Base-by-base conservation (phyloP, 2,113 vertebrate genomes). In the Vanacampus margaritifer region DNA sequence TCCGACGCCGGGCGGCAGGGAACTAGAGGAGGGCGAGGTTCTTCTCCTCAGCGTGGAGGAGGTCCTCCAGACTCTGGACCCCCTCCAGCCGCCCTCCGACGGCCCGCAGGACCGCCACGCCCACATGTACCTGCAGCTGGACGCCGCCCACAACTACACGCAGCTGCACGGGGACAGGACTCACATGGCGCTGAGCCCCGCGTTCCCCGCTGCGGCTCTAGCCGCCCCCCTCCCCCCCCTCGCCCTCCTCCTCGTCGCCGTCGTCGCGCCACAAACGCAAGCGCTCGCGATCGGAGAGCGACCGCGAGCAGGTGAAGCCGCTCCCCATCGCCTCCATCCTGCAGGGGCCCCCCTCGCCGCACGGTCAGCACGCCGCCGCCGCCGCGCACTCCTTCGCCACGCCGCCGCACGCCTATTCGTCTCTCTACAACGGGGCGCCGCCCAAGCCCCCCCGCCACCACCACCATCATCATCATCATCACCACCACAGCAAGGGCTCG, bases 241-340 rank as follows among this genome's bases (percentile, higher is more conserved):
- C 94, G 80, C 26, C 90, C 89, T 26, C 90, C 89, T 26, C 92
- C 90, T 65, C 93, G 90, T 45, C 94, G 92, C 45, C 93, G 90
- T 87, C 93, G 54, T 93, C 92, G 28, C 95, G 95, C 83, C 87
- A 94, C 73, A 96, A 95, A 85, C 94, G 95, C 68, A 98, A 98
- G 79, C 93, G 95, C 21, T 98, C 97, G 59, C 94, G 93, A 60
- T 98, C 97, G 0, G 97, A 98, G 90, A 98, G 96, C 0, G 97
- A 98, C 92, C 94, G 96, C 2, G 96, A 98, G 75, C 97, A 95
- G 86, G 93, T 98, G 73, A 94, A 95, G 59, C 97, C 95, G 71
- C 90, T 98, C 28, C 94, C 97, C 51, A 96, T 98, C 78, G 92
- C 94, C 85, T 95, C 94, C 86, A 95, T 98, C 86, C 93, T 98